Conservation (phyloP, 2,888 invertebrate genomes). For the Mesochorus sp. region DNA sequence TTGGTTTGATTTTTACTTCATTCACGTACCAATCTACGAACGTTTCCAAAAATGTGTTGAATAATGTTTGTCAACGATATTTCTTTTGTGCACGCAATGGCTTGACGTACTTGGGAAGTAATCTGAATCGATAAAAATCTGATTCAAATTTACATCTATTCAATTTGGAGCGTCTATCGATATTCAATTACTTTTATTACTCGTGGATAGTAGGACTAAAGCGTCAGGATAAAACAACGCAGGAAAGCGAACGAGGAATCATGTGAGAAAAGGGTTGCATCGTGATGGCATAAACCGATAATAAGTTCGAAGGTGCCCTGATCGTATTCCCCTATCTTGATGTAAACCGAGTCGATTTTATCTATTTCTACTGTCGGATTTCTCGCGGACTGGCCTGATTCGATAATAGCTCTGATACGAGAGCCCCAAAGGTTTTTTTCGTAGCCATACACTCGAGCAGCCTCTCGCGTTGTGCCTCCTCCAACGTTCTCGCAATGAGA, state of each 20-base stretch:
- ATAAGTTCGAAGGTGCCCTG: slow-evolving; percentile 72
- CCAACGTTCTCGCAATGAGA: slow-evolving; percentile 60
- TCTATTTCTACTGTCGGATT: slow-evolving; percentile 67
- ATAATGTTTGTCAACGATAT: too few species aligned
- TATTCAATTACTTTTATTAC: not conserved
- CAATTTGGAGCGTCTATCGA: not conserved
- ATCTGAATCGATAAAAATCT: too few species aligned
- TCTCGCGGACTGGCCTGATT: slow-evolving; percentile 53
- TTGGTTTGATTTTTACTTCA: too few species aligned
- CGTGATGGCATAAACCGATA: slow-evolving; percentile 67
- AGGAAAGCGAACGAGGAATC: not conserved
- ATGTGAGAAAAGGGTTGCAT: slow-evolving; percentile 31
- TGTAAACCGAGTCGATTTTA: slow-evolving; percentile 74
- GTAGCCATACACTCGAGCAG: slow-evolving; percentile 2
- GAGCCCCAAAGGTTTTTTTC: slow-evolving; percentile 35
- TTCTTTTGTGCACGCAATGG: too few species aligned
- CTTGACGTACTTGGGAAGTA: too few species aligned
- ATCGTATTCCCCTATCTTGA: slow-evolving; percentile 71
- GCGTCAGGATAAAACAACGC: not conserved
- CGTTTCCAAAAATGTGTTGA: too few species aligned
- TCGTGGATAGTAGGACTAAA: too few species aligned
- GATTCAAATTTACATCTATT: not conserved
- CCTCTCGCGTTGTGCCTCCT: slow-evolving; percentile 49
- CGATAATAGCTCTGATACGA: slow-evolving; percentile 75
- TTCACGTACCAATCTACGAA: too few species aligned